Conservation (phyloP, 1,140 invertebrate genomes). For the Brachionus calyciflorus region DNA sequence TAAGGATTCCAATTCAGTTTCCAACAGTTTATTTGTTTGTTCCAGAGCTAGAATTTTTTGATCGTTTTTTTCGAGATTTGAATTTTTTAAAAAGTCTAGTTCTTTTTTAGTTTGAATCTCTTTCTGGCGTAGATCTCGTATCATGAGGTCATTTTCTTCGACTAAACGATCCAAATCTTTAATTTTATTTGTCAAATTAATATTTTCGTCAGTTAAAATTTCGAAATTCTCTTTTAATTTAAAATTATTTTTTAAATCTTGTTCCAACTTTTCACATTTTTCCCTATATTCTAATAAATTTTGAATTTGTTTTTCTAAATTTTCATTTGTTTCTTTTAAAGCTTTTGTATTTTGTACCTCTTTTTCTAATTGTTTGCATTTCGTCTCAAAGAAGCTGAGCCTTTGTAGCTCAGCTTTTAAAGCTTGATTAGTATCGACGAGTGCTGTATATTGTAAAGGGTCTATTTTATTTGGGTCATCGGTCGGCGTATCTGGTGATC, state of each 20-base stretch:
- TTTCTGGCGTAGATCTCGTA: background rate
- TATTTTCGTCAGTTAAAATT: slow-evolving; percentile 6
- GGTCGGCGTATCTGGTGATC: background rate
- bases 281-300: background rate
- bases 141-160: background rate
- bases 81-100: background rate
- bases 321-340: background rate
- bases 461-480: slow-evolving; percentile 14
- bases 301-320: slow-evolving; percentile 2
- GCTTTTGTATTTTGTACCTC: background rate
- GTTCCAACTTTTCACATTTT: background rate
- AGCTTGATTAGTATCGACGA: slow-evolving; percentile 44
- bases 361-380: slow-evolving; percentile 30
- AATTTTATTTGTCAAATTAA: slow-evolving; percentile 29
- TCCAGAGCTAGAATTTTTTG: slow-evolving; percentile 15
- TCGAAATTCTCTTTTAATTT: background rate
- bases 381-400: background rate
- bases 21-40: slow-evolving; percentile 34
- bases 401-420: slow-evolving; percentile 36
- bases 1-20: background rate
- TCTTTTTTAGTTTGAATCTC: background rate
- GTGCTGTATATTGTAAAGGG: slow-evolving; percentile 38
- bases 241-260: background rate
- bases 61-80: background rate
- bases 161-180: slow-evolving; percentile 11